Conservation (phyloP, 2,888 invertebrate genomes). For the Seira sanloemensis region DNA sequence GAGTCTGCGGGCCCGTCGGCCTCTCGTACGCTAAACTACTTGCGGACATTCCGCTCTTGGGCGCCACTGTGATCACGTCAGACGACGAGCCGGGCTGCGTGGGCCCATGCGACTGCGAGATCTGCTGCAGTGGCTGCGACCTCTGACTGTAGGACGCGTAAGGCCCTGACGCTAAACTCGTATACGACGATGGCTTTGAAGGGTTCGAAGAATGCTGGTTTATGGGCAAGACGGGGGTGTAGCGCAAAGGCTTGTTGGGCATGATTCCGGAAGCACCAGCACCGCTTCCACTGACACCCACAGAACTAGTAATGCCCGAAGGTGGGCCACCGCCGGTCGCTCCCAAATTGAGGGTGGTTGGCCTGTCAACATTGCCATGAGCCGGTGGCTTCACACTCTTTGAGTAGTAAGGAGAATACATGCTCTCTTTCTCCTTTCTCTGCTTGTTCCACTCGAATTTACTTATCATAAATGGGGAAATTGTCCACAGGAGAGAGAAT, state of each 20-base stretch:
- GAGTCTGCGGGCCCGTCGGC: slow-evolving; percentile 50
- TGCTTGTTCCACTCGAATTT: slow-evolving; percentile 1
- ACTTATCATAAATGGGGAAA: background rate
- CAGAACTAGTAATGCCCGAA: slow-evolving; percentile 21
- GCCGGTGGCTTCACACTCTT: slow-evolving; percentile 31
- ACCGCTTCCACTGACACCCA: slow-evolving; percentile 30
- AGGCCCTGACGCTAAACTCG: slow-evolving; percentile 65
- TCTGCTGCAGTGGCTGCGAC: slow-evolving; percentile 23
- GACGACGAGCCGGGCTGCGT: too few species aligned
- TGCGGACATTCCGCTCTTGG: slow-evolving; percentile 64
- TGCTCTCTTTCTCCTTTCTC: slow-evolving; percentile 24
- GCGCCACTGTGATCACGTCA: slow-evolving; percentile 72
- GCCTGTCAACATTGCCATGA: slow-evolving; percentile 60
- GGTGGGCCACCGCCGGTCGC: slow-evolving; percentile 33
- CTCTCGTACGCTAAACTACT: slow-evolving; percentile 52
- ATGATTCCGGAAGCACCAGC: slow-evolving; percentile 29
- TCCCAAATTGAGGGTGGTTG: slow-evolving; percentile 69
- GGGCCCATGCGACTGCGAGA: slow-evolving; percentile 1
- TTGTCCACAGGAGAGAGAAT: background rate
- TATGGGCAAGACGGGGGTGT: slow-evolving; percentile 66
- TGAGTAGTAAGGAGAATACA: slow-evolving; percentile 61
- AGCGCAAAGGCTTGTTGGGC: slow-evolving; percentile 71
- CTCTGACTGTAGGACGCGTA: slow-evolving; percentile 60
- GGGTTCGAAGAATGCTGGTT: slow-evolving; percentile 39
- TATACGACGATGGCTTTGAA: slow-evolving; percentile 65